Percentiles rank a stretch among this genome's conserved stretches.
Evolutionary conservation across 2,888 invertebrate genomes (phyloP).

Genomic region (Adela reaumurella): DNA sequence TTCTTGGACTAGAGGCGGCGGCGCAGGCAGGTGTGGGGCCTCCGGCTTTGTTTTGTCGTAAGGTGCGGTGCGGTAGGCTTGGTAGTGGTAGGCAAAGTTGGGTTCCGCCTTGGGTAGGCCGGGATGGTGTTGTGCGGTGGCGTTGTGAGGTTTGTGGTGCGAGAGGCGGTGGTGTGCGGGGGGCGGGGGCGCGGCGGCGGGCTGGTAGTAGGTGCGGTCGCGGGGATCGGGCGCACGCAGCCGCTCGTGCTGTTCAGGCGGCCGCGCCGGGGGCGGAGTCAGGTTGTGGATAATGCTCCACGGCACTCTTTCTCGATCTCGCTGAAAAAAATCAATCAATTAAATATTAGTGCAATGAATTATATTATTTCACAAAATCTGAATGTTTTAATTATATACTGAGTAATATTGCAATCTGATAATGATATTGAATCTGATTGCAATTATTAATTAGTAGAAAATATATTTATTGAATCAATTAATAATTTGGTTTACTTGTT

Average conservation of each 20-base stretch:
- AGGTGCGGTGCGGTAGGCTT: slow-evolving; percentile 50
- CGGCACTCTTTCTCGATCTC: slow-evolving; percentile 49
- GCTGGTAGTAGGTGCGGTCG: slow-evolving; percentile 23
- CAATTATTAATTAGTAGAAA: no score
- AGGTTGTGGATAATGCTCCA: slow-evolving; percentile 55
- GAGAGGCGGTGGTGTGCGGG: slow-evolving; percentile 11
- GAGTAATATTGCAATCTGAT: no score
- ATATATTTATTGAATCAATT: no score
- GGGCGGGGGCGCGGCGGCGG: slow-evolving; percentile 15
- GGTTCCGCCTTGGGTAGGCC: slow-evolving; percentile 61
- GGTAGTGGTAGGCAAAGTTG: slow-evolving; percentile 66
- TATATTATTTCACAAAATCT: no score
- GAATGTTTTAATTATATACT: no score
- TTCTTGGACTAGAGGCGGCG: slow-evolving; percentile 66
- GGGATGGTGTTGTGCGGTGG: slow-evolving; percentile 17
- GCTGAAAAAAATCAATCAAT: slow-evolving; percentile 28
- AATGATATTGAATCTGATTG: no score
- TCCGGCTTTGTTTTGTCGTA: slow-evolving; percentile 64
- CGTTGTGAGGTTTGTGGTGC: slow-evolving; percentile 22
- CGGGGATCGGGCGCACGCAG: slow-evolving; percentile 22
- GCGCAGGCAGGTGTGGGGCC: slow-evolving; percentile 55
- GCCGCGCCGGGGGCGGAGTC: slow-evolving; percentile 42
- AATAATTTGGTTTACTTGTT: no score
- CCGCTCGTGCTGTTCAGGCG: slow-evolving; percentile 23
- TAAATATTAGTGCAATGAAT: no score